Evolutionary conservation across 2,888 invertebrate species (phyloP).

Genomic region (Crocallis elinguaria): DNA sequence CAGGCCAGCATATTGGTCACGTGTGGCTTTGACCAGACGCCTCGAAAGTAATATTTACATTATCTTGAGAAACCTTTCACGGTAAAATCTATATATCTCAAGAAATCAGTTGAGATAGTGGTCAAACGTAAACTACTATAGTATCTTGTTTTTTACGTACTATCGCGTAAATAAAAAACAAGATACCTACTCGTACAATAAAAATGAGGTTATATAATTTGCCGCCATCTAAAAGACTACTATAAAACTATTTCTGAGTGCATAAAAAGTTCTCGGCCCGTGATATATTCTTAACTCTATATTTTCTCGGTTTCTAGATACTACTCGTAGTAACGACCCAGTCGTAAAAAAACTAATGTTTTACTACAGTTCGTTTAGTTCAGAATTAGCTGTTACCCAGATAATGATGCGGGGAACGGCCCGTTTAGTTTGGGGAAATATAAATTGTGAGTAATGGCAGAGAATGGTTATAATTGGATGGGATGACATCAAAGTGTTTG

Average conservation of each 20-base stretch:
- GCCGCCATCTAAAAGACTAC: slow-evolving; percentile 42
- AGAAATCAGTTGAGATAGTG: too few species aligned
- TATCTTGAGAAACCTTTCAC: too few species aligned
- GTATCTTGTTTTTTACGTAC: too few species aligned
- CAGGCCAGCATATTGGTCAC: too few species aligned
- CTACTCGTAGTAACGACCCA: slow-evolving; percentile 31
- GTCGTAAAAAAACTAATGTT: slow-evolving; percentile 44
- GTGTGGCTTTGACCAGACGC: too few species aligned
- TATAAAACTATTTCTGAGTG: slow-evolving; percentile 64
- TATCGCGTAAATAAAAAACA: too few species aligned
- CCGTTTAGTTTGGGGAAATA: slow-evolving; percentile 31
- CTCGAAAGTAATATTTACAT: too few species aligned
- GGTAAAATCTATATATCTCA: too few species aligned
- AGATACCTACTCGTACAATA: background rate
- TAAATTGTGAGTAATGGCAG: slow-evolving; percentile 25
- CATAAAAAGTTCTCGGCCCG: slow-evolving; percentile 41
- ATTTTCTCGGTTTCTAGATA: slow-evolving; percentile 32
- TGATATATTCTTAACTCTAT: slow-evolving; percentile 32
- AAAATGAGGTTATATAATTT: slow-evolving; percentile 28
- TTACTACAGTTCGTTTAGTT: slow-evolving; percentile 37
- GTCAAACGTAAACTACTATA: too few species aligned
- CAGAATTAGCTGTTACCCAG: slow-evolving; percentile 32
- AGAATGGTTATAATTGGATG: slow-evolving; percentile 14
- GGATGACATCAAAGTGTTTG: slow-evolving; percentile 15
- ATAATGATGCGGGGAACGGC: slow-evolving; percentile 29